Evolutionary conservation across 2,113 vertebrate genomes (phyloP).

Genomic region (Sceloporus undulatus): DNA sequence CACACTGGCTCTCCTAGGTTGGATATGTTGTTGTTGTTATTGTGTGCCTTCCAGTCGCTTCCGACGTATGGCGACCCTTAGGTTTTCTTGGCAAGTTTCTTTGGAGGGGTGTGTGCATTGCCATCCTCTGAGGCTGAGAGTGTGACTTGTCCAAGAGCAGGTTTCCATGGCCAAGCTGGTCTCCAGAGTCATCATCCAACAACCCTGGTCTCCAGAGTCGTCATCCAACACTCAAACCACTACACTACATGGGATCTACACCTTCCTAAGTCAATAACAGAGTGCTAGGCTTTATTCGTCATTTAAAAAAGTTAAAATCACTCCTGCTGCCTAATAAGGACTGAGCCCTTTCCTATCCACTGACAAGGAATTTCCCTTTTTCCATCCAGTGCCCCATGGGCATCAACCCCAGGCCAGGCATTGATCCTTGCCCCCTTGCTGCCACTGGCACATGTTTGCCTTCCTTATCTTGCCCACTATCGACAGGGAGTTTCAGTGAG

Average conservation of each 20-base stretch:
- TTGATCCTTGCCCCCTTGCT: conserved; percentile 60
- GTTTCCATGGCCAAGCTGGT: no score
- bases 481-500: neutral
- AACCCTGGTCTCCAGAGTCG: no score
- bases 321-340: no score
- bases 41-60: no score
- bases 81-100: no score
- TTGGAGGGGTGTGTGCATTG: no score
- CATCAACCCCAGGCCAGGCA: neutral
- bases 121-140: no score
- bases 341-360: neutral
- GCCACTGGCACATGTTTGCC: conserved; percentile 40
- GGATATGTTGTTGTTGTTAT: no score
- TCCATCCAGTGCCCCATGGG: neutral
- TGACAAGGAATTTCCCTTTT: neutral
- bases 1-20: no score
- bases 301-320: neutral
- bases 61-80: no score
- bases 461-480: conserved; percentile 48
- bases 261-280: neutral
- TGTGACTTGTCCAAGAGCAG: no score
- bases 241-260: neutral
- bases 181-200: neutral
- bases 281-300: neutral
- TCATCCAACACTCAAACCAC: neutral